Base-by-base conservation (phyloP, 1,140 invertebrate species). In the Cydia amplana region DNA sequence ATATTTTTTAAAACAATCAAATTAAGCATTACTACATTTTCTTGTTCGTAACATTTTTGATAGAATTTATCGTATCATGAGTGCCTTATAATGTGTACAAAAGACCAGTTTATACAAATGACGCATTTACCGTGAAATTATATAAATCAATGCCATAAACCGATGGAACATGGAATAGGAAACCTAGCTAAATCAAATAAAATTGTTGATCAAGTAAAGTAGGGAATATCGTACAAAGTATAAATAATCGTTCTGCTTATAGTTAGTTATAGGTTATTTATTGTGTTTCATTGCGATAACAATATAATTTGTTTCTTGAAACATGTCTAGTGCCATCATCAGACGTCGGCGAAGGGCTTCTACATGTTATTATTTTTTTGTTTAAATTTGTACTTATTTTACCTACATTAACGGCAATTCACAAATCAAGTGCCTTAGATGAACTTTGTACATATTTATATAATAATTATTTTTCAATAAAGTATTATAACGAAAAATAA, bases 381-480 rank as follows among this genome's bases (percentile, higher is more conserved):
- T 82, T 83, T 79, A 78, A 80, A 86, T 86, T 87, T 90, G 91
- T 92, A 92, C 91, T 92, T 92, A 92, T 85, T 80, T 75, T 79
- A 83, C 74, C 76, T 81, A 83, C 82, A 80, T 81, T 82, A 84
- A 70, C 79, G 87, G 89, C 87, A 85, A 84, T 84, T 86, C 84
- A 87, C 82, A 85, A 85, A 79, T 82, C 74, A 83, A 88, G 89
- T 90, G 91, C 91, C 91, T 91, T 90, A 88, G 83, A 88, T 86
- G 76, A 87, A 87, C 84, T 88, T 76, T 92, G 88, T 92, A 91
- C 85, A 92, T 91, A 92, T 84, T 85, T 86, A 90, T 86, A 84
- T 83, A 80, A 80, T 86, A 85, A 82, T 77, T 83, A 83, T 89
- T 84, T 88, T 87, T 87, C 82, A 86, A 85, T 86, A 83, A 90